Conservation (phyloP, 1,140 invertebrate genomes). For the Rhopalosiphum padi region DNA sequence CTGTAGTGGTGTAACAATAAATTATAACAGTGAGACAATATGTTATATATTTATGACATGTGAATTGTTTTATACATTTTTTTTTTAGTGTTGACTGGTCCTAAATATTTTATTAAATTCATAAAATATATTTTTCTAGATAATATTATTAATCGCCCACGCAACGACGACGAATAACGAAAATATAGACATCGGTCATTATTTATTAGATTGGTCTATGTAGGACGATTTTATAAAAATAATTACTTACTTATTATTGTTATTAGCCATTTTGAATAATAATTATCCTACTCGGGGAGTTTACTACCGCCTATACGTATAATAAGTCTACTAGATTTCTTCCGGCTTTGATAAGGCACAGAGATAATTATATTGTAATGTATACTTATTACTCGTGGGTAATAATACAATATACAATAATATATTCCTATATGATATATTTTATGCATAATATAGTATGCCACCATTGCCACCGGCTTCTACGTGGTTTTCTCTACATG, state of each 20-base stretch:
- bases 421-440: neutral
- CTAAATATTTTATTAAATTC: neutral
- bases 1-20: neutral
- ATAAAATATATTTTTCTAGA: neutral
- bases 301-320: neutral
- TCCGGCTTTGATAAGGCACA: neutral
- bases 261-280: neutral
- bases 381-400: neutral
- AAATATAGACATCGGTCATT: neutral
- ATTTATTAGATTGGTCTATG: neutral
- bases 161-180: neutral
- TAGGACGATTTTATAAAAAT: neutral
- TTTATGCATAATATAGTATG: constrained; percentile 2
- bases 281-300: neutral
- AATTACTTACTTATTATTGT: constrained; percentile 12
- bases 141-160: constrained; percentile 1
- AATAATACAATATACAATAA: constrained; percentile 10
- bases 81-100: neutral
- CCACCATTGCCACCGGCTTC: neutral
- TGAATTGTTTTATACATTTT: neutral
- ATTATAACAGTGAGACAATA: neutral
- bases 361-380: neutral
- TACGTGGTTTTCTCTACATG: neutral
- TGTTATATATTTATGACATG: neutral
- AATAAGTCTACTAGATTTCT: neutral